Evolutionary conservation across 2,797 vertebrate genomes (phyloP).

Genomic region (Pteropus rufus): DNA sequence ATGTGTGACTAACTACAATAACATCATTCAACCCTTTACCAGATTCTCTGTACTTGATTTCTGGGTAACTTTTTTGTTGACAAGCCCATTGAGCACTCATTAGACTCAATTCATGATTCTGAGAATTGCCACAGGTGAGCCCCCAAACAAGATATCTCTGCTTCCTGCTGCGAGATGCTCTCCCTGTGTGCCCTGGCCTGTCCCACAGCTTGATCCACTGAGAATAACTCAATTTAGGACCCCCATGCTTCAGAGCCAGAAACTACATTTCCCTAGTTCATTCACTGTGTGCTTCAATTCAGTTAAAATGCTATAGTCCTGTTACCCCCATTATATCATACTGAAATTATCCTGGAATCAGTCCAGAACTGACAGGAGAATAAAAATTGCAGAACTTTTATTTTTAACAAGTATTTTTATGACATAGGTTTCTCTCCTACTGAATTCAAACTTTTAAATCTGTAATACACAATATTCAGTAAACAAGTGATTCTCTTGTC

Average conservation of each 20-base stretch:
- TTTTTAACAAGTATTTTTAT: conserved; percentile 44
- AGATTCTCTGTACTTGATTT: background rate
- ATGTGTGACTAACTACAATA: background rate
- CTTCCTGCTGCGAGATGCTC: background rate
- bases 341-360: conserved; percentile 50
- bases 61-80: background rate
- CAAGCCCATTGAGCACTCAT: background rate
- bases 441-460: conserved; percentile 18
- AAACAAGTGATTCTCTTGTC: background rate
- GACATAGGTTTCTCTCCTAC: background rate
- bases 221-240: conserved; percentile 1
- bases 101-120: background rate
- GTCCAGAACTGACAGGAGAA: conserved; percentile 47
- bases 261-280: background rate
- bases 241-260: conserved; percentile 16
- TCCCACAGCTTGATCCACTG: background rate
- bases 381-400: background rate
- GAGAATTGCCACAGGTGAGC: background rate
- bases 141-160: background rate
- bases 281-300: background rate
- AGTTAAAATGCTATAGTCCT: background rate
- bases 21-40: background rate
- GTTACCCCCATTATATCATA: background rate
- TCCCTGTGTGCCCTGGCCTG: background rate
- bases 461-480: background rate